Evolutionary conservation across 2,888 invertebrate genomes (phyloP), one percentile per base, ranked within the genome.

Genomic region (Pheosia gnoma): DNA sequence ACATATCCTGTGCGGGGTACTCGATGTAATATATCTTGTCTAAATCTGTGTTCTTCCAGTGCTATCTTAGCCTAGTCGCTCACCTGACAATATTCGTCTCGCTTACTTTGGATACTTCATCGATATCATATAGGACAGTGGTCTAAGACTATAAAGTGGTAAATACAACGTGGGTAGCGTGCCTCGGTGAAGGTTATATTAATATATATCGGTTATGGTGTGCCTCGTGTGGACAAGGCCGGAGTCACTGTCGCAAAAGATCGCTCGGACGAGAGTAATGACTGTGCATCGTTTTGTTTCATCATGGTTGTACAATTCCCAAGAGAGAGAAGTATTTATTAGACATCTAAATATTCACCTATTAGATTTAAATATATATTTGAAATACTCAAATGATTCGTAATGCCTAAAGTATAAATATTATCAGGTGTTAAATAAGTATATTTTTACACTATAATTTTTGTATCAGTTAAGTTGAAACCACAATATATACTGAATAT

Each of bases 21-120:
- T 81, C 78, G 67, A 75, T 81, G 74, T 84, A 81, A 79, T 58
- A 57, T 79, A 82, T 81, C 79, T 84, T 81, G 82, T 86, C 77
- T 72, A 85, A 87, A 89, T 89, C 87, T 91, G 82, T 90, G 90
- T 90, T 90, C 93, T 91, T 91, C 90, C 90, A 90, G 75, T 82
- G 82, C 84, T 87, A 75, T 84, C 81, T 70, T 87, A 87, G 87
- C 84, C 84, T 87, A 85, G 83, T 80, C 71, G 78, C 79, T 84
- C 80, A 81, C 79, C 81, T 85, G 90, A 91, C 91, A 90, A 91
- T 90, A 91, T 84, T 71, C 67, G 61, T 70, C 61, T 78, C 67
- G 66, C 73, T 74, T 72, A 62, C 65, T 58, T 65, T 62, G 60
- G 41, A 39, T 47, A 45, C 57, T 53, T 52, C 11, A 45, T 53